Evolutionary conservation across 2,888 invertebrate species (phyloP), one percentile per base, ranked within the genome.

Genomic region (Adelphocoris suturalis): DNA sequence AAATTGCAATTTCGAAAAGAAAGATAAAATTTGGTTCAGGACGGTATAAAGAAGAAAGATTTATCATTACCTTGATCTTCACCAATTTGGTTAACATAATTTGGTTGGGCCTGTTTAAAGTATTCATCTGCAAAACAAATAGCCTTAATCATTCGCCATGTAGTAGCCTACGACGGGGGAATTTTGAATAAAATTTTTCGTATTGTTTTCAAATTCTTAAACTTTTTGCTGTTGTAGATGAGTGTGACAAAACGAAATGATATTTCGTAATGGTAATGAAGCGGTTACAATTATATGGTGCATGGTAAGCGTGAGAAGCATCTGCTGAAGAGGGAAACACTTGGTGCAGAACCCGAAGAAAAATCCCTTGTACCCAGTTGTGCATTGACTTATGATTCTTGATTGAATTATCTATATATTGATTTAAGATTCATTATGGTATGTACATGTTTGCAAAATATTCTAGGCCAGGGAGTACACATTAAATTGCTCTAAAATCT

Each of bases 31-130:
- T 89, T 82, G 82, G 89, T 82, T 86, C 89, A 89, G 89, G 89
- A 89, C 89, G 89, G 46, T 76, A 75, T 89, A 68, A 84, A 89
- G 81, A 82, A 68, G 76, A 52, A 89, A 48, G 78, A 78, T 88
- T 89, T 23, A 37, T 89, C 75, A 90, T 91, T 91, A 91, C 91
- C 91, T 91, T 91, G 90, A 91, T 91, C 91, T 91, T 91, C 91
- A 91, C 91, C 91, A 90, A 91, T 91, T 91, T 91, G 90, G 91
- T 91, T 91, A 91, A 91, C 91, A 91, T 91, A 90, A 88, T 88
- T 88, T 88, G 88, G 88, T 91, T 86, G 91, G 91, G 91, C 91
- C 90, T 86, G 90, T 91, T 91, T 91, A 90, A 91, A 91, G 90
- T 90, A 90, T 91, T 91, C 91, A 90, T 91, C 91, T 90, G 90